Evolutionary conservation across 1,140 invertebrate species (phyloP).

Genomic region (Zaprionus capensis): DNA sequence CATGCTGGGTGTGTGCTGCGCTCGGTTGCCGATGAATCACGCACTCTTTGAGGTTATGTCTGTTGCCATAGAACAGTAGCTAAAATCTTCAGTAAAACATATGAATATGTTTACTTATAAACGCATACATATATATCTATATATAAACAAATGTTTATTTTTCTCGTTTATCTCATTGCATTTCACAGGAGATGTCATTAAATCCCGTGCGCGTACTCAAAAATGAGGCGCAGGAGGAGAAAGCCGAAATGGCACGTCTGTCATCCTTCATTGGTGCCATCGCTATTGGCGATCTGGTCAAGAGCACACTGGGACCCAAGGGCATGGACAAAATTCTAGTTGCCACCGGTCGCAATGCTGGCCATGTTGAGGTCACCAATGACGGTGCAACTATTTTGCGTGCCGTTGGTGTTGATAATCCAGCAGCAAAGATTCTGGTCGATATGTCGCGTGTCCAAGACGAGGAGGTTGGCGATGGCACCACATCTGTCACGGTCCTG

Average conservation of each 20-base stretch:
- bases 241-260: constrained; percentile 96
- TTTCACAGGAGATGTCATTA: constrained; percentile 89
- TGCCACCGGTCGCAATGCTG: constrained; percentile 91
- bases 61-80: constrained; percentile 14
- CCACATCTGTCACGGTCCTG: constrained; percentile 98
- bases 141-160: constrained; percentile 23
- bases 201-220: constrained; percentile 98
- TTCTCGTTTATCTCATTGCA: constrained; percentile 14
- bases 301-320: constrained; percentile 99
- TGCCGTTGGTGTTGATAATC: constrained; percentile 98
- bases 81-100: constrained; percentile 27
- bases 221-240: constrained; percentile 98
- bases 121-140: constrained; percentile 5
- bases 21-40: constrained; percentile 48
- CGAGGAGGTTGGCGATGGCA: constrained; percentile 99
- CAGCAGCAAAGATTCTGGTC: constrained; percentile 99
- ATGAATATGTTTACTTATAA: constrained; percentile 26
- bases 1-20: constrained; percentile 35
- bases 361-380: constrained; percentile 97
- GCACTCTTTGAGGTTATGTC: constrained; percentile 50
- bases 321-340: constrained; percentile 99
- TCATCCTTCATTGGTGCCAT: constrained; percentile 99
- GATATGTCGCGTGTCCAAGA: constrained; percentile 99
- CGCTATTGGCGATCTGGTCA: constrained; percentile 99
- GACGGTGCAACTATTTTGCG: constrained; percentile 99